Conservation (phyloP, 2,113 vertebrate genomes). For the Scomber japonicus region DNA sequence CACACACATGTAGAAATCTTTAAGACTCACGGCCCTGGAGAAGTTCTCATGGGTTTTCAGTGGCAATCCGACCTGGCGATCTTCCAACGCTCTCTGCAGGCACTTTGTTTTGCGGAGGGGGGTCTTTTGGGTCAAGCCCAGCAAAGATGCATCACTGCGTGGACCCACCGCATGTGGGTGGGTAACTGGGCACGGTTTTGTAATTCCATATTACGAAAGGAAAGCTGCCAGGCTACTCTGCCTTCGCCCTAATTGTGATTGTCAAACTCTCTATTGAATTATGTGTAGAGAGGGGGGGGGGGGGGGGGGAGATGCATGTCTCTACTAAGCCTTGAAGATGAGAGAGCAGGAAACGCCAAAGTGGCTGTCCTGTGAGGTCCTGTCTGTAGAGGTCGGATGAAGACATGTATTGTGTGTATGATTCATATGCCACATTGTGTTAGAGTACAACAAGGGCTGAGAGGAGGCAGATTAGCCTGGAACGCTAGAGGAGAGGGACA, state of each 20-base stretch:
- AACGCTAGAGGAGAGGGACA: constrained; percentile 54
- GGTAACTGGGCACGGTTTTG: constrained; percentile 72
- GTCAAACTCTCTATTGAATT: constrained; percentile 81
- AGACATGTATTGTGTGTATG: constrained; percentile 72
- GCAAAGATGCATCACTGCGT: constrained; percentile 63
- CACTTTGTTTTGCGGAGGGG: constrained; percentile 69
- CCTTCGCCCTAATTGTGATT: constrained; percentile 72
- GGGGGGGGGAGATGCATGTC: constrained; percentile 48
- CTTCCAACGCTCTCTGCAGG: constrained; percentile 72
- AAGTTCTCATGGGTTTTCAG: constrained; percentile 78
- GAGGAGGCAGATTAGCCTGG: constrained; percentile 74
- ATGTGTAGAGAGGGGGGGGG: constrained; percentile 29
- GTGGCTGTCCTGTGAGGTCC: constrained; percentile 80
- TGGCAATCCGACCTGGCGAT: constrained; percentile 78
- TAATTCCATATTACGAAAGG: constrained; percentile 70
- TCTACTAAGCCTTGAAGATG: constrained; percentile 76
- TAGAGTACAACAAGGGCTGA: constrained; percentile 80
- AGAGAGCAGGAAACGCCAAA: constrained; percentile 72
- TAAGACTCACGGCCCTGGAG: constrained; percentile 45
- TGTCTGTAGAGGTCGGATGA: constrained; percentile 68
- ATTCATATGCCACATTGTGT: constrained; percentile 78
- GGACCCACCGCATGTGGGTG: constrained; percentile 72
- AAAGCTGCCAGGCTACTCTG: constrained; percentile 70
- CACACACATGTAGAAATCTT: constrained; percentile 63
- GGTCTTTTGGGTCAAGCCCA: constrained; percentile 65